Evolutionary conservation across 1,140 invertebrate species (phyloP), one percentile per base, ranked within the genome.

Genomic region (Rhopalosiphum maidis): DNA sequence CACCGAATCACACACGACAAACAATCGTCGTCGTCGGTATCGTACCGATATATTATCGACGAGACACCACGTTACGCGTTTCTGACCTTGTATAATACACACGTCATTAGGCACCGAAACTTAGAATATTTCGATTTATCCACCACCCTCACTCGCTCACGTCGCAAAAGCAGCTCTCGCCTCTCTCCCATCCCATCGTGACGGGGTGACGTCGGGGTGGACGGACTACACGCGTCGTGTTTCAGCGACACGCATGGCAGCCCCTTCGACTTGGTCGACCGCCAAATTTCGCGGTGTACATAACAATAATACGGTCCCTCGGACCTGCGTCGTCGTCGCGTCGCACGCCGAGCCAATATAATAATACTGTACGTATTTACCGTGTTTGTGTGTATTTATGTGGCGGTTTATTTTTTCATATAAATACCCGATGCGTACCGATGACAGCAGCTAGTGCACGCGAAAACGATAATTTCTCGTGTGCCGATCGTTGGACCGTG

Each of bases 1-100:
- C 55, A 30, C 23, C 8, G 55, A 30, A 30, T 60, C 55, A 25
- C 23, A 4, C 55, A 30, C 55, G 23, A 60, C 55, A 60, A 60
- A 60, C 55, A 25, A 9, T 8, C 25, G 55, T 30, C 25, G 25
- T 11, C 25, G 55, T 54, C 22, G 54, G 55, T 60, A 41, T 2
- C 25, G 55, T 30, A 11, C 25, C 55, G 55, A 51, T 51, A 30
- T 25, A 54, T 23, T 54, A 54, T 30, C 30, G 23, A 60, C 0
- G 15, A 68, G 15, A 18, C 30, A n/a, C 15, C 1, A 25, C 7
- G 15, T 77, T 77, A 18, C 60, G n/a, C 30, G 30, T 77, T n/a
- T 77, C 60, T 68, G 54, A 68, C 54, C 89, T 90, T 68, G 68
- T 60, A 77, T 77, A 77, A 77, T 77, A n/a, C 60, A 90, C 48